Evolutionary conservation across 2,113 vertebrate species (phyloP).

Genomic region (Delphinapterus leucas): DNA sequence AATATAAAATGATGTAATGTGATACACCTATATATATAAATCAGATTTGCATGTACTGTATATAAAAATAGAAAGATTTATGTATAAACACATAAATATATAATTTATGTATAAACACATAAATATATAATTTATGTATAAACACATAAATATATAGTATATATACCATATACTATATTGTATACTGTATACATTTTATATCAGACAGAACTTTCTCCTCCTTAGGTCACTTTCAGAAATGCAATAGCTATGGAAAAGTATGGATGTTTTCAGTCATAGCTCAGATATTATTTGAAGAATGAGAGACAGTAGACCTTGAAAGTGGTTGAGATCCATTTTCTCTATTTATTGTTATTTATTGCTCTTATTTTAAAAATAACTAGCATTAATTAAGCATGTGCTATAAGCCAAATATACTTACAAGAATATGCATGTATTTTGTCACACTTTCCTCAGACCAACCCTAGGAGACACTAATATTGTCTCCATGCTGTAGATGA

Average conservation of each 20-base stretch:
- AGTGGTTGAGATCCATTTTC: background rate
- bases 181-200: background rate
- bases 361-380: background rate
- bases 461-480: too few relatives aligned
- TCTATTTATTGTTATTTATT: background rate
- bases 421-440: background rate
- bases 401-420: background rate
- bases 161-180: background rate
- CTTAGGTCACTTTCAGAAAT: background rate
- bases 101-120: background rate
- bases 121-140: too few relatives aligned
- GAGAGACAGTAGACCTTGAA: background rate
- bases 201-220: background rate
- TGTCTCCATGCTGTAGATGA: background rate
- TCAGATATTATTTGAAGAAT: conserved; percentile 12
- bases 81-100: background rate
- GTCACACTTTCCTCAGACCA: background rate
- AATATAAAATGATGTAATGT: background rate
- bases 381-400: background rate
- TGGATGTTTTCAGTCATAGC: background rate
- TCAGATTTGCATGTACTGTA: background rate
- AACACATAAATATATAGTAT: too few relatives aligned
- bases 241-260: background rate
- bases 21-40: background rate
- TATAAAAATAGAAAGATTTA: background rate